Evolutionary conservation across 2,797 vertebrate species (phyloP), one percentile per base, ranked within the genome.

Genomic region (Thripadectes ignobilis): DNA sequence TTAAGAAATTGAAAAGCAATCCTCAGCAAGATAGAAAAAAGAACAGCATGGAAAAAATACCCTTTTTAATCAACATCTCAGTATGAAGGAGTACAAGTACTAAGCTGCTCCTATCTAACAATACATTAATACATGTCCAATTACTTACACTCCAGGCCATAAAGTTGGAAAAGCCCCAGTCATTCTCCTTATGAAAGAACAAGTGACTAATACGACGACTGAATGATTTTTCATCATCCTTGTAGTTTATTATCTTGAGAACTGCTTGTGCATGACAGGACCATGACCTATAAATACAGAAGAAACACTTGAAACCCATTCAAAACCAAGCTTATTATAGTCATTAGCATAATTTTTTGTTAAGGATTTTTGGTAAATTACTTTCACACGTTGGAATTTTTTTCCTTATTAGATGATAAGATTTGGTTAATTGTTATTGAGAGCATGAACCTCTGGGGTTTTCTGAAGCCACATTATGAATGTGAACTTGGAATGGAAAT

Each of bases 101-200:
- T 85, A 62, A 61, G 67, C n/a, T 63, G 24, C 7, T 77, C 30
- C 48, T 26, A 30, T 22, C 36, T 27, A 41, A 57, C 58, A 71
- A 38, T 0, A 81, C 32, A 54, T 49, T 55, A 52, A 59, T 30
- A 66, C 1, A 39, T 5, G 27, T 52, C 36, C 34, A 55, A 73
- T 43, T 93, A 99, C 99, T 99, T 98, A 99, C 99, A 96, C 99
- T 99, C 99, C 99, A 99, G 88, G 99, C 99, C 99, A 99, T 99
- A 95, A 99, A 99, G 97, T 99, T 99, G 95, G 99, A 99, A 97
- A 99, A 99, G 85, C 99, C 99, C 99, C 99, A 99, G 85, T 99
- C 99, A 26, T 99, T 99, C 94, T 99, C 99, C 97, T 99, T 99
- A 97, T 99, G 99, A 98, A 99, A 99, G 98, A 99, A 99, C 84